Base-by-base conservation (phyloP, 2,113 vertebrate genomes). In the Neogobius melanostomus region DNA sequence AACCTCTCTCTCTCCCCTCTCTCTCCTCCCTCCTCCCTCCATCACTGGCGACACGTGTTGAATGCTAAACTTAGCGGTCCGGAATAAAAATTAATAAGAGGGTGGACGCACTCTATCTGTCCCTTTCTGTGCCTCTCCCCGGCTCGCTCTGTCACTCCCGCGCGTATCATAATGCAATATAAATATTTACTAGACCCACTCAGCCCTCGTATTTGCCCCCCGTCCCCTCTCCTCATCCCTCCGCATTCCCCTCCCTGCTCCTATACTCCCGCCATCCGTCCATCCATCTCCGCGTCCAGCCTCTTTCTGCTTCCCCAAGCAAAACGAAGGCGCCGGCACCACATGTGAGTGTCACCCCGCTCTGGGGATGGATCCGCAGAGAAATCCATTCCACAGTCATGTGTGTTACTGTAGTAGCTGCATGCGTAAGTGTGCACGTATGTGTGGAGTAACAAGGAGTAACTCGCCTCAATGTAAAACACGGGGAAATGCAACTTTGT, bases 51-150 rank as follows among this genome's bases (percentile, higher is more conserved):
- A 93, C 93, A 94, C 93, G 92, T 94, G 93, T 94, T 94, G 93
- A 93, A 94, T 94, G 93, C 92, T 94, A 94, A 94, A 94, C 93
- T 94, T 94, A 93, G 90, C 89, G 90, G 91, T 88, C 86, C 89
- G 82, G 90, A 91, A 90, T 92, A 85, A 90, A 36, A 92, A 93
- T 91, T 91, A 91, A 92, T 92, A 92, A 92, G 90, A 80, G 88
- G 83, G 82, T 90, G 89, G 85, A 81, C 82, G 80, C 84, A 82
- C 82, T 82, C 77, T 83, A 74, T 83, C 79, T 81, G 69, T 76
- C 56, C 60, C 48, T 75, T 72, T 79, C 77, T 78, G 77, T 81
- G 50, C 68, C 77, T 63, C 12, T 60, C 65, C 62, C 71, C 71
- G 74, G 64, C 81, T 75, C 82, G 71, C 80, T 75, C 82, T 81